Evolutionary conservation across 2,797 vertebrate genomes (phyloP).

Genomic region (Esox masquinongy): DNA sequence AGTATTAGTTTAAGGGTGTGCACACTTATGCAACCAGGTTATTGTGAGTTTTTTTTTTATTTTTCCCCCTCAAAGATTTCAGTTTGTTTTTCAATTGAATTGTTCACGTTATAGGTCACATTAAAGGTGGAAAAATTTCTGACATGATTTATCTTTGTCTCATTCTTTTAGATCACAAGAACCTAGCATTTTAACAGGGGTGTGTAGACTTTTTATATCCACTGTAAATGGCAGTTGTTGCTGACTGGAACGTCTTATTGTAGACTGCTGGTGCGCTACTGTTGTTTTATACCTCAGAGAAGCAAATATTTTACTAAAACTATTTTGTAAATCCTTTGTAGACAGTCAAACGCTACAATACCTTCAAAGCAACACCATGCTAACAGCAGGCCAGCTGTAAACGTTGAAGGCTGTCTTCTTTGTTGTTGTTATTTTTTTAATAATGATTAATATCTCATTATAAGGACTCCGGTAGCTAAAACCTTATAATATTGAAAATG

Average conservation of each 20-base stretch:
- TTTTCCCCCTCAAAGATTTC: no score
- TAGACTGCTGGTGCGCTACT: background rate
- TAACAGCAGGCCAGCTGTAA: background rate
- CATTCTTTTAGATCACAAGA: no score
- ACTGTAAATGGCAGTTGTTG: slow-evolving; percentile 26
- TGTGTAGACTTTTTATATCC: no score
- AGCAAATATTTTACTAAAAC: background rate
- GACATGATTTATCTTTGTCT: no score
- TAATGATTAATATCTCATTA: background rate
- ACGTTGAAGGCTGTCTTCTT: background rate
- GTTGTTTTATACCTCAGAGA: background rate
- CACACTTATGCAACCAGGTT: no score
- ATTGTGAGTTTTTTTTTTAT: no score
- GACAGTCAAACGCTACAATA: background rate
- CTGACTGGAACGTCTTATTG: slow-evolving; percentile 29
- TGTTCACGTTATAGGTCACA: no score
- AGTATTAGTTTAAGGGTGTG: no score
- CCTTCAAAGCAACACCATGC: background rate
- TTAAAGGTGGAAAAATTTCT: no score
- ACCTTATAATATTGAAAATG: slow-evolving; percentile 30
- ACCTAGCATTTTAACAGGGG: no score
- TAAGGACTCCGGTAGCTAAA: slow-evolving; percentile 16
- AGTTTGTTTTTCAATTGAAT: no score
- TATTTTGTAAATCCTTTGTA: background rate
- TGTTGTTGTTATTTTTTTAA: no score